Conservation (phyloP, 1,140 invertebrate genomes). For the Pachypsylla venusta region DNA sequence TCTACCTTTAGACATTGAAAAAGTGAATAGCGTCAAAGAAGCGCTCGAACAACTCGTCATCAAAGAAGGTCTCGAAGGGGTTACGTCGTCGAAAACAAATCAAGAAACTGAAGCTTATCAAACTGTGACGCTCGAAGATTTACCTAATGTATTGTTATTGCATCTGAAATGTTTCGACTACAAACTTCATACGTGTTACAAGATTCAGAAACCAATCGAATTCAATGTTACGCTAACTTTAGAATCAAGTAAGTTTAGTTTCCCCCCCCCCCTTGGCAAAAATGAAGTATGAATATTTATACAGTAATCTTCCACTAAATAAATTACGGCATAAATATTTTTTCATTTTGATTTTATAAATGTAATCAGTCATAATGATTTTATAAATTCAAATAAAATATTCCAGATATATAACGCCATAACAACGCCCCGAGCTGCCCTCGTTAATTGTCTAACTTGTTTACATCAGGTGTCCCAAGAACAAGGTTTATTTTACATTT, state of each 20-base stretch:
- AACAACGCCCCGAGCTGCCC: too few relatives aligned
- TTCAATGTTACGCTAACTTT: constrained; percentile 81
- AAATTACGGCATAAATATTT: too few relatives aligned
- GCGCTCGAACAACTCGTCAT: constrained; percentile 71
- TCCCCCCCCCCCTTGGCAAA: not conserved
- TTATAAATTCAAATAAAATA: too few relatives aligned
- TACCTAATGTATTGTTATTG: constrained; percentile 66
- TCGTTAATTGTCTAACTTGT: too few relatives aligned
- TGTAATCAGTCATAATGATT: too few relatives aligned
- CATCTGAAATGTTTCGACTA: constrained; percentile 73
- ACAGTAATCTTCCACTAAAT: too few relatives aligned
- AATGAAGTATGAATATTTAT: too few relatives aligned
- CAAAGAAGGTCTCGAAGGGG: constrained; percentile 64
- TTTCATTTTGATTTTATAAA: too few relatives aligned
- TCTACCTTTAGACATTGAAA: constrained; percentile 83
- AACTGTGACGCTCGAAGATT: constrained; percentile 68
- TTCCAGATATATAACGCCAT: too few relatives aligned
- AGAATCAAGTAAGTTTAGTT: constrained; percentile 55
- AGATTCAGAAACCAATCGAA: constrained; percentile 77
- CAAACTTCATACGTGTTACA: constrained; percentile 63
- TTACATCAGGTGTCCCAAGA: too few relatives aligned
- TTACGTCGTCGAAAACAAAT: constrained; percentile 62
- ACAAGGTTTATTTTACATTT: too few relatives aligned
- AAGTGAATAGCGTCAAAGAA: constrained; percentile 61
- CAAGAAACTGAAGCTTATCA: constrained; percentile 70